Percentiles rank a stretch among this genome's conserved stretches.
phyloP scores from a whole-genome alignment of 2,888 invertebrate species.

The Rhaphigaster nebulosa region DNA sequence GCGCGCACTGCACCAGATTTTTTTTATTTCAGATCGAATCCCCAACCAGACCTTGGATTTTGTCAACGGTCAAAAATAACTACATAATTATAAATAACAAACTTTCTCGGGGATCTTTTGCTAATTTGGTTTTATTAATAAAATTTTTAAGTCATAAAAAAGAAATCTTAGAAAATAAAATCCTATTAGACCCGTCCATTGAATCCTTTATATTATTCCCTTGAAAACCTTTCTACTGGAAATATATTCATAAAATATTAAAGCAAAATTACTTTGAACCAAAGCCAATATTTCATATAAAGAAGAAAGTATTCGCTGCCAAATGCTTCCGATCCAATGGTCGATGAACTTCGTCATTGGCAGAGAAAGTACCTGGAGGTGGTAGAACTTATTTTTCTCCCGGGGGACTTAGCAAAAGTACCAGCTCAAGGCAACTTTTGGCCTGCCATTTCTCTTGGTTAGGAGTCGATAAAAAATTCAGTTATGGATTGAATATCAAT shows the following conservation, averaged over 20 bases:
- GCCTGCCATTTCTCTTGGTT: background rate
- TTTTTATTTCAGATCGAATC: no score
- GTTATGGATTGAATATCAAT: background rate
- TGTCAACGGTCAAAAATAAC: no score
- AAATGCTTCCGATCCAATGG: slow-evolving; percentile 10
- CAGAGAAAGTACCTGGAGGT: background rate
- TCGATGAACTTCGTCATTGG: background rate
- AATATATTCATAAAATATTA: slow-evolving; percentile 36
- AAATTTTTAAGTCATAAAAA: no score
- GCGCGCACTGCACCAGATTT: no score
- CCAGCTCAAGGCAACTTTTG: background rate
- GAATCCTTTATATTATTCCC: background rate
- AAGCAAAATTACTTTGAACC: slow-evolving; percentile 11
- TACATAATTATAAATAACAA: no score
- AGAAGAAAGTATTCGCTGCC: background rate
- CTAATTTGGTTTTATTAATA: no score
- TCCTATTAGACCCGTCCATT: background rate
- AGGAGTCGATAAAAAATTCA: background rate
- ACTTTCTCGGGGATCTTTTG: no score
- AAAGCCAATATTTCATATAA: background rate
- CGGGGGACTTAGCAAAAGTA: background rate
- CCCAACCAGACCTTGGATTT: no score
- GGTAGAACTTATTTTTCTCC: background rate
- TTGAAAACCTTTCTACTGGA: background rate
- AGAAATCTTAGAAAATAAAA: background rate